Evolutionary conservation across 2,113 vertebrate species (phyloP), one percentile per base, ranked within the genome.

Genomic region (Phyllostomus hastatus): DNA sequence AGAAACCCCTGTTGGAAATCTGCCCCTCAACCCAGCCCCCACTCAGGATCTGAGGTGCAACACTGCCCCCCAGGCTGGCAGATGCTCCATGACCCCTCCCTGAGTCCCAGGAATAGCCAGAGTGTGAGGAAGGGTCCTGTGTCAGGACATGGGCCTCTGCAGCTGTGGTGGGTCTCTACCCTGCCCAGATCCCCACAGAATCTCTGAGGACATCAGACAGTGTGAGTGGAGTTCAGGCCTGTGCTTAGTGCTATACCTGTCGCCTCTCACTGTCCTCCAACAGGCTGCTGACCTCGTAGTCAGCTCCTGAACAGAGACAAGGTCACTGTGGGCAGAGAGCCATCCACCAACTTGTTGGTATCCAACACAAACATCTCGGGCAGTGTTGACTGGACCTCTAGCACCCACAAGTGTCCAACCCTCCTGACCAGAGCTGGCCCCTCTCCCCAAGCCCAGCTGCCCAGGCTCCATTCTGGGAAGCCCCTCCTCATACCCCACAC

Each of bases 321-420:
- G 4, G 14, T 5, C 12, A 3, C 24, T 41, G 43, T 26, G 33
- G n/a, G 4, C 10, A 33, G 59, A 12, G 14, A 48, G 10, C 35
- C 4, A 2, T 6, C 26, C 4, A 1, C 7, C 1, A 24, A 17
- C 46, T 4, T 0, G 4, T 48, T 7, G 0, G 10, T 2, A 7
- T 48, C 33, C 16, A 43, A n/a, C 2, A 14, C 26, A 14, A 15
- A 26, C 10, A 3, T 12, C 5, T 5, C 1, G 2, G 17, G 16
- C 35, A 6, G 19, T 1, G 0, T 5, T 28, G 35, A 28, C 43
- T 1, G 1, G 6, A 0, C 54, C n/a, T 7, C 22, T 9, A 10
- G 14, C n/a, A 7, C 10, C 31, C 3, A 7, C 5, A 4, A 1
- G 14, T 75, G 26, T 2, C 41, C 33, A 1, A 6, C 8, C 7